Evolutionary conservation across 2,888 invertebrate genomes (phyloP), one percentile per base, ranked within the genome.

Genomic region (Epinotia nisella): DNA sequence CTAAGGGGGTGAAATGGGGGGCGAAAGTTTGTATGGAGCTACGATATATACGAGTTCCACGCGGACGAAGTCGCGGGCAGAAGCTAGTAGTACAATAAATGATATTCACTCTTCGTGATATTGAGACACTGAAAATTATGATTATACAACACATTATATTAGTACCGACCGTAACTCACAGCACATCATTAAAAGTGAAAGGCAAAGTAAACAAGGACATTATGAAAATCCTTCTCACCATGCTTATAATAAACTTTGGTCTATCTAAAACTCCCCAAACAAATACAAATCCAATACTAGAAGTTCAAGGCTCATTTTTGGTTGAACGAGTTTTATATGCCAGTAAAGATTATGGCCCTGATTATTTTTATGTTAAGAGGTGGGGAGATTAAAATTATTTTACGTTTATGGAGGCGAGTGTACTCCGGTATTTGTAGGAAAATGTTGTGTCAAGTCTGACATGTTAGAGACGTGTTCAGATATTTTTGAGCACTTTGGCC

Each of bases 301-400:
- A n/a, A 11, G 5, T 7, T 10, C 21, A 72, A 13, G 45, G 49
- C 9, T 21, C 15, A 17, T 35, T 62, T 68, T 61, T 1, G n/a
- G 9, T 21, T n/a, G 56, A 17, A 15, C 9, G 13, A 17, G 10
- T 51, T 72, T 72, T 72, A 72, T 72, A 49, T 35, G 56, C 41
- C 67, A 49, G 72, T 72, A 72, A 72, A 72, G 72, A 72, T 72
- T 72, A 72, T 56, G 29, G 61, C 19, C 49, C 61, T 67, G 72
- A 72, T 72, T 72, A 72, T 72, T 72, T 72, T 72, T 72, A 72
- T 72, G 72, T 68, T 72, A 72, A 72, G 72, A 67, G 72, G 72
- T 72, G 67, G 67, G 72, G 17, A 72, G 72, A 72, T 72, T 72
- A 67, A 72, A 72, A 72, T 72, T 49, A 68, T 72, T 72, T 72